Evolutionary conservation across 1,140 invertebrate genomes (phyloP), one percentile per base, ranked within the genome.

Genomic region (Penaeus japonicus): DNA sequence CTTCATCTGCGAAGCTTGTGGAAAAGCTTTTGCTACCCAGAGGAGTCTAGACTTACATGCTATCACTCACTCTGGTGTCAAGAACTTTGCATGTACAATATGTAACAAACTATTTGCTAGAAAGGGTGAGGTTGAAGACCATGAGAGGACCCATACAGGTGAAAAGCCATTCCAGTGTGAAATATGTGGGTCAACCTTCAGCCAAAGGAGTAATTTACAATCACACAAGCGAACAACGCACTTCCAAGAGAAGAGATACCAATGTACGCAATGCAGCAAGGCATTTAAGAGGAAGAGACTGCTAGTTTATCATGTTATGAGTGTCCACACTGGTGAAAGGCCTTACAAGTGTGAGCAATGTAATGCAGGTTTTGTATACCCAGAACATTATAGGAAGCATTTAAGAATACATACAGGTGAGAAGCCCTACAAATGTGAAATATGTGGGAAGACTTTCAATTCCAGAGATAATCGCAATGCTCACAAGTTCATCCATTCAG

Each of bases 371-470:
- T 97, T 97, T 92, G 96, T 96, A 20, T 97, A 97, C 92, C 96
- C 96, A 0, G 96, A 96, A 91, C 96, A 97, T 91, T 96, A 95
- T 91, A 96, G 96, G 92, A 97, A 97, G 89, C 97, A 97, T 91
- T 93, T 95, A 89, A 93, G 95, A 0, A 96, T 96, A 91, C 96
- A 97, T 91, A 96, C 95, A 12, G 96, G 96, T 0, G 95, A 96
- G 89, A 96, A 96, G 90, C 96, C 96, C 0, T 97, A 95, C 90
- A 91, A 94, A 2, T 97, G 96, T 90, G 96, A 96, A 93, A 95
- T 95, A n/a, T 97, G 97, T 92, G 96, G 96, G n/a, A 97, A 97
- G 92, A 94, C 95, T 32, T 97, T 97, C 92, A 96, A 96, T 90
- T 96, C 96, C 55, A 93, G 96, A 70, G 96, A 97, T 92, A 97